Percentiles rank a stretch among this genome's conserved stretches.
Evolutionary conservation across 2,797 vertebrate genomes (phyloP).

Genomic region (Thaleichthys pacificus): DNA sequence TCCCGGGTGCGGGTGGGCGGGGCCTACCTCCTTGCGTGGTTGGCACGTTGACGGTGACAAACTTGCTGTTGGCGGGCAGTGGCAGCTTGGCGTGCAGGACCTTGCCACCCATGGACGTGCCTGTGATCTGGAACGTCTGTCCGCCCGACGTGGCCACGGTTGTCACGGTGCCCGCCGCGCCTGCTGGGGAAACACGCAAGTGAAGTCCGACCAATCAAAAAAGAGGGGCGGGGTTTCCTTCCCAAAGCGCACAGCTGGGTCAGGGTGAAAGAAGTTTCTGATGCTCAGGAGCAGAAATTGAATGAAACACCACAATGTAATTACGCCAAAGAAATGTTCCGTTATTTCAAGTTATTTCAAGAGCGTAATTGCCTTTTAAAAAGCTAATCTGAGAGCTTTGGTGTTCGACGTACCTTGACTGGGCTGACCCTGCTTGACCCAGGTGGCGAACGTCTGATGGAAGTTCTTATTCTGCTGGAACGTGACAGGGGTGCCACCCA

Average conservation of each 20-base stretch:
- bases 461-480: slow-evolving; percentile 99
- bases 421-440: slow-evolving; percentile 96
- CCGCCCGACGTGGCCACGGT: slow-evolving; percentile 86
- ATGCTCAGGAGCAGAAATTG: too few species aligned
- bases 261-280: not conserved
- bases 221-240: not conserved
- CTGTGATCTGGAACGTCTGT: slow-evolving; percentile 96
- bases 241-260: too few species aligned
- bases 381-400: too few species aligned
- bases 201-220: not conserved
- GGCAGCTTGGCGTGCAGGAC: slow-evolving; percentile 94
- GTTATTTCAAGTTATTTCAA: too few species aligned
- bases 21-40: slow-evolving; percentile 92
- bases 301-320: not conserved
- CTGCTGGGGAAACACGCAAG: slow-evolving; percentile 49
- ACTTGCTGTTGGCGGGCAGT: slow-evolving; percentile 98
- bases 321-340: not conserved
- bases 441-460: slow-evolving; percentile 95
- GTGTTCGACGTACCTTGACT: slow-evolving; percentile 76
- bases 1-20: not conserved
- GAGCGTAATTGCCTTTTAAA: too few species aligned
- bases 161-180: slow-evolving; percentile 83
- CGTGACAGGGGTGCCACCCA: slow-evolving; percentile 90
- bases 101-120: slow-evolving; percentile 90
- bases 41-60: slow-evolving; percentile 95